Percentiles rank a stretch among this genome's conserved stretches.
These are phyloP conservation scores for Callorhinus ursinus DNA, from an alignment of 2,113 vertebrate species.

Conservation along the genomic window DNA sequence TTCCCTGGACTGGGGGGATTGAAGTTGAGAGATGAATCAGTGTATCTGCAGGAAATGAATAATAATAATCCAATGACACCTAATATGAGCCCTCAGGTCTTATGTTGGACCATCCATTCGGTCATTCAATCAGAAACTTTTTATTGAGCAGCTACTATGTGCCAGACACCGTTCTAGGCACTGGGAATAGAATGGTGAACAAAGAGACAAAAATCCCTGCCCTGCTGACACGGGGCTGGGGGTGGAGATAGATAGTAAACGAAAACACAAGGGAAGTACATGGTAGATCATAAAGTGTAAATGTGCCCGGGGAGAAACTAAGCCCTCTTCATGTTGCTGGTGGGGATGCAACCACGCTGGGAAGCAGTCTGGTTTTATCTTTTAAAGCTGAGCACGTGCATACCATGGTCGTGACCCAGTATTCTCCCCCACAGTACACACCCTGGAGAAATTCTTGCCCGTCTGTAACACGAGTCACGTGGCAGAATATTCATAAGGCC, in stretches of 20 bases:
- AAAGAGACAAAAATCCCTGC: background rate
- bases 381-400: rapidly evolving
- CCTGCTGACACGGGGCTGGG: background rate
- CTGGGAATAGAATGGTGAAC: background rate
- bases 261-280: background rate
- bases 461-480: rapidly evolving
- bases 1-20: background rate
- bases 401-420: background rate
- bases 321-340: background rate
- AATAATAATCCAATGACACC: background rate
- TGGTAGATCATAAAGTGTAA: background rate
- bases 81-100: background rate
- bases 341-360: background rate
- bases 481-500: background rate
- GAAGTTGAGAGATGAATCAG: background rate
- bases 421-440: background rate
- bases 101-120: background rate
- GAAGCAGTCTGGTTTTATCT: background rate
- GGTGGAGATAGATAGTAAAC: background rate
- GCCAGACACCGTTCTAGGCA: background rate
- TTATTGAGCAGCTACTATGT: background rate
- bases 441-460: background rate
- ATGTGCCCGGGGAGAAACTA: background rate
- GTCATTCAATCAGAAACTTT: background rate
- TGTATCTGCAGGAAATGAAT: background rate